These are phyloP conservation scores for Linepithema humile DNA, from an alignment of 1,140 invertebrate genomes.

Conservation along the genomic window DNA sequence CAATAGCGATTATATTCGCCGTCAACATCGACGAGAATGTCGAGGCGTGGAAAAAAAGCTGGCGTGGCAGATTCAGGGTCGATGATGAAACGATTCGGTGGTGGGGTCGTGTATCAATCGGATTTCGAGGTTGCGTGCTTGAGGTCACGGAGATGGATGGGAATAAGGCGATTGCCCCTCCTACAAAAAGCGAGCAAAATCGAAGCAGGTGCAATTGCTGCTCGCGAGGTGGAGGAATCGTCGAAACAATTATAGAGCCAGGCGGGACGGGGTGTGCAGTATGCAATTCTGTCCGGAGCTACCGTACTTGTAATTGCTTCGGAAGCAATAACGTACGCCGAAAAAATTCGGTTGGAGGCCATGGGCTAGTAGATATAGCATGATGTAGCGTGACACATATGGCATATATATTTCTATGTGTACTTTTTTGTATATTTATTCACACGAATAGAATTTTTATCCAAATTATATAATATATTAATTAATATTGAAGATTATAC, in stretches of 20 bases:
- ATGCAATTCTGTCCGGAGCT: conserved; percentile 72
- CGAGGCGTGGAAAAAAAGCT: conserved; percentile 26
- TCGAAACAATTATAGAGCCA: conserved; percentile 76
- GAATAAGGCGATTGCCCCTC: conserved; percentile 72
- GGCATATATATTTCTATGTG: conserved; percentile 17
- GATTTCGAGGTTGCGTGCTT: conserved; percentile 73
- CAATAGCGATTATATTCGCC: neutral
- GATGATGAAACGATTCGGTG: conserved; percentile 60
- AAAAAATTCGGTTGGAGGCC: conserved; percentile 61
- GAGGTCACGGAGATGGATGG: conserved; percentile 70
- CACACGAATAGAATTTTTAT: neutral
- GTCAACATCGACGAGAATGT: conserved; percentile 6
- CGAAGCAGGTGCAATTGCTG: conserved; percentile 77
- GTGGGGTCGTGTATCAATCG: conserved; percentile 72
- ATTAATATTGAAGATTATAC: neutral
- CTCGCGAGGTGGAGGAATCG: conserved; percentile 70
- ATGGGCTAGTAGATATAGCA: conserved; percentile 51
- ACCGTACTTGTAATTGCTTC: conserved; percentile 75
- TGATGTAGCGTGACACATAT: conserved; percentile 26
- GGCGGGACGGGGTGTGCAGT: conserved; percentile 61
- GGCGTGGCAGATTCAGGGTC: conserved; percentile 57
- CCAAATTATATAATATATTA: neutral
- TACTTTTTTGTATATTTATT: neutral
- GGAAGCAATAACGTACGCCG: conserved; percentile 68
- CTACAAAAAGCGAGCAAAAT: conserved; percentile 75